Evolutionary conservation across 2,888 invertebrate species (phyloP), one percentile per base, ranked within the genome.

Genomic region (Pseudococcus viburni): DNA sequence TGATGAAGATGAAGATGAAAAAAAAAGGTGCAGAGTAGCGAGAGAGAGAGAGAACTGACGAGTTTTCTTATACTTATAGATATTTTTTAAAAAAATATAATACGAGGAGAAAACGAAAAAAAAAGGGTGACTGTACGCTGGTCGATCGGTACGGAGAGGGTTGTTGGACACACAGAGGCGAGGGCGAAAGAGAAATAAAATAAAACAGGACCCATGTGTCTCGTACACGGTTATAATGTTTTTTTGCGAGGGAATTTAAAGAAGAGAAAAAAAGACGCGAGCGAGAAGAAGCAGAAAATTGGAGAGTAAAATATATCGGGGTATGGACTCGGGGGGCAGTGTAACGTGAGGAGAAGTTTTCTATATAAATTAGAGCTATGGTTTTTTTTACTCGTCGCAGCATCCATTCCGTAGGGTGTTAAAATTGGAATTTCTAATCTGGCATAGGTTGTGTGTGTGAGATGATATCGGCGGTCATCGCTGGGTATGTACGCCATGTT

Each of bases 301-400:
- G 42, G 8, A 42, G 42, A 42, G 42, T 42, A 42, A 77, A 77
- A 77, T n/a, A 59, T 19, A 22, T 22, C 22, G 68, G 68, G 26
- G 7, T 22, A 68, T 19, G n/a, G n/a, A 15, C 9, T 3, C 1
- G 11, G 15, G n/a, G n/a, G 59, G n/a, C 59, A 59, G 6, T 59
- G 59, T 59, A 59, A 17, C 59, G 68, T 2, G 12, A 26, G 26
- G 68, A 22, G 26, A 26, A 64, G 64, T 68, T 68, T 55, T 55
- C 55, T 55, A n/a, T 83, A 83, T 83, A 83, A 83, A 83, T 83
- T 83, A 83, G 80, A 83, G 80, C 80, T 83, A 83, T 83, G 80
- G 80, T n/a, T 46, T 83, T 46, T 46, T 12, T 33, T 26, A 0
- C 12, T 33, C 26, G 26, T 2, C 26, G 26, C 26, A 33, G 68